Evolutionary conservation across 92 coral and sea anemone species (phyloP), one percentile per base, ranked within the genome.

Genomic region (Epizoanthus illoricatus): DNA sequence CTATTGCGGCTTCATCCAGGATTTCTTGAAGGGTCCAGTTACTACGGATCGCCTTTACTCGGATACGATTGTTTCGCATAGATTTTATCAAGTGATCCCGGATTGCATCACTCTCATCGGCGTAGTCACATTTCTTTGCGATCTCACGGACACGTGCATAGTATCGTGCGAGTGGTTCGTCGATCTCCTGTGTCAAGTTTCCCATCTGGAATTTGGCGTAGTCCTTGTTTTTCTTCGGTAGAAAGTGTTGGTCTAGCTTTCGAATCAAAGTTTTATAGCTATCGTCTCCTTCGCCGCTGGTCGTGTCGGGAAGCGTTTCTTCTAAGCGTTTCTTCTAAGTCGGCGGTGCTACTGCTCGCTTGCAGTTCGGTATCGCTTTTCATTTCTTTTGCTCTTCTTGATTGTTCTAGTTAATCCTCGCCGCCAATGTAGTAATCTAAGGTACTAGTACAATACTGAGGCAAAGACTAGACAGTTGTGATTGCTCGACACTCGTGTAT

Each of bases 211-310:
- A 79, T 79, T 58, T 62, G 39, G 81, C 85, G 61, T 71, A 73
- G 61, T 86, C 84, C 43, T 73, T 65, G 36, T 82, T 83, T 33
- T 56, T 73, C 59, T 65, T 21, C 33, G 79, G 73, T n/a, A 84
- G 76, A 12, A 84, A 88, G 69, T 88, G 88, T 6, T 88, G n/a
- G 70, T 88, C 85, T 11, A 88, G 60, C 56, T 88, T 84, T 75
- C 49, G 80, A 23, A 84, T 84, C 17, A 70, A 36, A 16, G 23
- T 69, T 52, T 54, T 69, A 76, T 84, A 71, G 41, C 16, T 39
- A 61, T 84, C 84, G 21, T 67, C 74, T 24, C 74, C 74, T 23
- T 71, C 88, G 21, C 62, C 78, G 16, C 71, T 42, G 12, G 83
- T 40, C 40, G 68, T 42, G 12, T 88, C 86, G 71, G 85, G 85